Evolutionary conservation across 2,888 invertebrate species (phyloP).

Genomic region (Leptinotarsa peninsularis): DNA sequence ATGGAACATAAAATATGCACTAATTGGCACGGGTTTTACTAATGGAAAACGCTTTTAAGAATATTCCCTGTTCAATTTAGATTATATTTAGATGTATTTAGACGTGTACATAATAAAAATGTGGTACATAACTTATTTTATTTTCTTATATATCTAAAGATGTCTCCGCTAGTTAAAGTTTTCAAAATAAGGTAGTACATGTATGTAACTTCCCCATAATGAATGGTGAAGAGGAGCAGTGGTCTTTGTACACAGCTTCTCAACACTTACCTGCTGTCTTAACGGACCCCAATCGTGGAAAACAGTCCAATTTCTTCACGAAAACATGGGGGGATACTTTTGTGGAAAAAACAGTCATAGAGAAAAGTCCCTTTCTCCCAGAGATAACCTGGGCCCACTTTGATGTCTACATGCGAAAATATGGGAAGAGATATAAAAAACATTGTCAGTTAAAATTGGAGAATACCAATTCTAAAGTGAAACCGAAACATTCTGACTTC

Average conservation of each 20-base stretch:
- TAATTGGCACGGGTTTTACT: no score
- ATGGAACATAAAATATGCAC: no score
- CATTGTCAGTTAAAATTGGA: constrained; percentile 65
- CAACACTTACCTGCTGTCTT: constrained; percentile 96
- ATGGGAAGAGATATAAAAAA: constrained; percentile 75
- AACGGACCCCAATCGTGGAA: constrained; percentile 93
- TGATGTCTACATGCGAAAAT: constrained; percentile 86
- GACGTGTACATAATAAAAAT: constrained; percentile 18
- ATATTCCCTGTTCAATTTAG: no score
- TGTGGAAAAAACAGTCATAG: constrained; percentile 83
- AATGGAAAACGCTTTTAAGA: no score
- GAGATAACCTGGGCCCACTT: constrained; percentile 88
- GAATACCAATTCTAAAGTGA: constrained; percentile 52
- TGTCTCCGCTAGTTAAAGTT: constrained; percentile 45
- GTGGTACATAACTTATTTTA: constrained; percentile 19
- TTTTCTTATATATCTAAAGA: constrained; percentile 36
- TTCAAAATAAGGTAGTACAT: constrained; percentile 48
- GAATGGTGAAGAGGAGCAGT: constrained; percentile 69
- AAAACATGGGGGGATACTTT: constrained; percentile 98
- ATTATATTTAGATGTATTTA: no score
- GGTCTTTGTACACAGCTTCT: constrained; percentile 91
- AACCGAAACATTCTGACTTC: constrained; percentile 58
- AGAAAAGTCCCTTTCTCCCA: constrained; percentile 84
- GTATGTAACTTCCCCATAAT: constrained; percentile 39
- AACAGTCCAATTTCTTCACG: constrained; percentile 92